Base-by-base conservation (phyloP, 2,797 vertebrate genomes). In the Nyctibius grandis region DNA sequence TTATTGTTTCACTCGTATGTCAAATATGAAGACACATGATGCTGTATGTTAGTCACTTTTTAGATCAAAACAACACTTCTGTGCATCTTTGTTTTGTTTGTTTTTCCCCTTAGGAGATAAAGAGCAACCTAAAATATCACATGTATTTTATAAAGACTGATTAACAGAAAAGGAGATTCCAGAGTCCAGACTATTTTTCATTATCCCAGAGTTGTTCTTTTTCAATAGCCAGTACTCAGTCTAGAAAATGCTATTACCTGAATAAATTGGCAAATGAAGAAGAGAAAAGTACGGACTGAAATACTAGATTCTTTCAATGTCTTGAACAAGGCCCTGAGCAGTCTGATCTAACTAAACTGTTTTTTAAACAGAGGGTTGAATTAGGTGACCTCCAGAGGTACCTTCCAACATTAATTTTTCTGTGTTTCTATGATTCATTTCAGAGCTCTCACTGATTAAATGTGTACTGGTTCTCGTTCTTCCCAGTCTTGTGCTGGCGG, bases 171-270 rank as follows among this genome's bases (percentile, higher is more conserved):
- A 77, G 33, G n/a, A 40, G 20, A 36, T 94, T 70, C 26, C 21
- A 68, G 61, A 77, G 53, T 86, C 15, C 15, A 72, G 34, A 59
- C 31, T 84, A 36, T 89, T 90, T 84, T 84, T 90, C 13, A n/a
- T 68, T 84, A 25, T 78, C 45, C 70, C 16, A 64, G 68, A 89
- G n/a, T 70, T 85, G 9, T 80, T 75, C 22, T 81, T 59, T 87
- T 95, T 92, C 88, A 89, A 51, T 91, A 92, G 70, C 89, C 84
- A 88, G 42, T 91, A 65, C 54, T 88, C 14, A 67, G 34, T 60
- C 59, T 88, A 81, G 56, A 91, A 76, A 85, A 57, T 72, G 40
- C 5, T 16, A 44, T 89, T 93, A 45, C 28, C 17, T 48, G 42
- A 51, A 45, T 77, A 64, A 87, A 74, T 20, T 78, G 44, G 38